phyloP scores from a whole-genome alignment of 2,797 vertebrate species.

The Alfaro cultratus region DNA sequence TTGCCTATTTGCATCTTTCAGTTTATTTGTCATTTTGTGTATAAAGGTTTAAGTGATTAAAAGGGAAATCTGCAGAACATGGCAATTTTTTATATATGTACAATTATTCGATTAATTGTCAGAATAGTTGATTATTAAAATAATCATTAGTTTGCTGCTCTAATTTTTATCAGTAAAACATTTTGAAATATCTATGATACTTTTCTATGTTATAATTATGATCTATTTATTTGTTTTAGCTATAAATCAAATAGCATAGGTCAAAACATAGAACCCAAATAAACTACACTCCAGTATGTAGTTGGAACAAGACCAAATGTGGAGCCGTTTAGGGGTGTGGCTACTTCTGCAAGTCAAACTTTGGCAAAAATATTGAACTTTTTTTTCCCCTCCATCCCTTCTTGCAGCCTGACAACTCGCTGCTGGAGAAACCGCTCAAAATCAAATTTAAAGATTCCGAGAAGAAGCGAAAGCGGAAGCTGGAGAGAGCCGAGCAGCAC shows the following conservation, averaged over 20 bases:
- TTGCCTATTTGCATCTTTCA: no score
- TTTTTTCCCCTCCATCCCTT: neutral
- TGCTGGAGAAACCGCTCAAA: conserved; percentile 93
- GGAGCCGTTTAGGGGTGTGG: neutral
- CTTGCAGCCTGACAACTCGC: conserved; percentile 86
- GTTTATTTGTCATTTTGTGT: no score
- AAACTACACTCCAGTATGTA: neutral
- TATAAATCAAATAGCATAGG: no score
- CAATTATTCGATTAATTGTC: no score
- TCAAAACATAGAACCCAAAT: neutral
- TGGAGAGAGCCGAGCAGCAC: conserved; percentile 92
- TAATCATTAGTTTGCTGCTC: no score
- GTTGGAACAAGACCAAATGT: neutral
- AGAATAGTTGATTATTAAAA: no score
- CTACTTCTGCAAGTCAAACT: neutral
- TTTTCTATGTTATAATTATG: neutral
- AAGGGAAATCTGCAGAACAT: no score
- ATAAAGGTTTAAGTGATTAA: no score
- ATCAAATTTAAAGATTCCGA: conserved; percentile 94
- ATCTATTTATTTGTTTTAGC: no score
- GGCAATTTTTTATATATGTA: no score
- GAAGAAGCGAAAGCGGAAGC: conserved; percentile 93
- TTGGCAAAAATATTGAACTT: neutral
- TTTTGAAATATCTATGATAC: neutral
- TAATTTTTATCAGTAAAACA: neutral